phyloP scores from a whole-genome alignment of 2,797 vertebrate genomes.

The Carcharodon carcharias region DNA sequence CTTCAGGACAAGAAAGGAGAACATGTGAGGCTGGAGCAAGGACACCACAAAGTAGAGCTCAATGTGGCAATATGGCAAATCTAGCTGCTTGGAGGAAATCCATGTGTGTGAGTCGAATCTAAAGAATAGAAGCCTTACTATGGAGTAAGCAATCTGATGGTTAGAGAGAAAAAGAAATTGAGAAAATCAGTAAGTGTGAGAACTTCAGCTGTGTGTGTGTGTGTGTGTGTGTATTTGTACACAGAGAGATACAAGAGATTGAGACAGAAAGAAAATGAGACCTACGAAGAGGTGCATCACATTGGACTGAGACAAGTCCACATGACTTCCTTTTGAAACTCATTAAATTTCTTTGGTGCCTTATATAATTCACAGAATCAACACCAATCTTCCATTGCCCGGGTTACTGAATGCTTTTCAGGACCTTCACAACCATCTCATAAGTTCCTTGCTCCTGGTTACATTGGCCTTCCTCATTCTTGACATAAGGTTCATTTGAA shows the following conservation, averaged over 20 bases:
- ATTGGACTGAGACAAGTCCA: background rate
- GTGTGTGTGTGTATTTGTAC: background rate
- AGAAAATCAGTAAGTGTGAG: too few relatives aligned
- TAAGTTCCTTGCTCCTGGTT: background rate
- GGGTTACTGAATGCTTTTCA: background rate
- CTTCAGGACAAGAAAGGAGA: background rate
- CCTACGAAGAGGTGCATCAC: background rate
- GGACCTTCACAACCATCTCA: background rate
- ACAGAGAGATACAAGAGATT: background rate
- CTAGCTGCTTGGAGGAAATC: background rate
- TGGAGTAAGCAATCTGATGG: too few relatives aligned
- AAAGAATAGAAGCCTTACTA: too few relatives aligned
- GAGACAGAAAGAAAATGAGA: background rate
- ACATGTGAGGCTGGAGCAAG: background rate
- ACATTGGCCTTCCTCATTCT: background rate
- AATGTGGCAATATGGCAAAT: background rate
- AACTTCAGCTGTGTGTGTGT: too few relatives aligned
- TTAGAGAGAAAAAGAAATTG: too few relatives aligned
- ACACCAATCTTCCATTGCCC: background rate
- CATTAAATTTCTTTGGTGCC: background rate
- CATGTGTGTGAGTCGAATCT: too few relatives aligned
- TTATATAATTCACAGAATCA: background rate
- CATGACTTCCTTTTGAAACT: background rate
- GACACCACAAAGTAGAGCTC: background rate
- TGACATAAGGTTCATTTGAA: background rate